These are phyloP conservation scores for Calycopis cecrops DNA, from an alignment of 1,140 invertebrate genomes.

Conservation along the genomic window DNA sequence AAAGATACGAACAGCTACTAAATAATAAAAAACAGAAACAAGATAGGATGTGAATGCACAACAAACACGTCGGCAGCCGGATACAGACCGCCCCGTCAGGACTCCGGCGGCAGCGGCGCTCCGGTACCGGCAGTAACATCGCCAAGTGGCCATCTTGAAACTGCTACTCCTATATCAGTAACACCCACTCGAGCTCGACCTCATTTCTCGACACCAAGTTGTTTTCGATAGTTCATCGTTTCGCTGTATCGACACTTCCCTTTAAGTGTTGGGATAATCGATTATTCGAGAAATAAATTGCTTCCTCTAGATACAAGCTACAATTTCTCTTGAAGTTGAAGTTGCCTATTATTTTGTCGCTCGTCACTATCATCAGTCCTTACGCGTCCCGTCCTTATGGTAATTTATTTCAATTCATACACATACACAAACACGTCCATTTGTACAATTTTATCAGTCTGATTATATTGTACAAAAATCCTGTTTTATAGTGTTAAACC, in stretches of 20 bases:
- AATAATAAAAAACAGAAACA: conserved; percentile 30
- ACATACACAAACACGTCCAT: too few relatives aligned
- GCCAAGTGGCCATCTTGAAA: conserved; percentile 28
- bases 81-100: conserved; percentile 39
- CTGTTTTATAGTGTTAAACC: too few relatives aligned
- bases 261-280: background rate
- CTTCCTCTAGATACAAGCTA: too few relatives aligned
- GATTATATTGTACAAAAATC: too few relatives aligned
- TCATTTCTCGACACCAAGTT: conserved; percentile 1
- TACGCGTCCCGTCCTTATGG: too few relatives aligned
- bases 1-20: conserved; percentile 6
- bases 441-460: too few relatives aligned
- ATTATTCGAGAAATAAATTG: conserved; percentile 3
- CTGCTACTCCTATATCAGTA: conserved; percentile 9
- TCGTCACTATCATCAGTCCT: too few relatives aligned
- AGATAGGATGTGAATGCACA: conserved; percentile 33
- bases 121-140: conserved; percentile 39
- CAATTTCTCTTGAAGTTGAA: too few relatives aligned
- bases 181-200: conserved; percentile 2
- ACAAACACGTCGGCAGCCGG: conserved; percentile 46
- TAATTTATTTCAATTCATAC: too few relatives aligned
- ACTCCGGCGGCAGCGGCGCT: conserved; percentile 40
- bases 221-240: conserved; percentile 9
- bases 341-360: too few relatives aligned
- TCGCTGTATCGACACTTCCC: background rate